Conservation (phyloP, 2,113 vertebrate genomes). For the Cheirogaleus medius region DNA sequence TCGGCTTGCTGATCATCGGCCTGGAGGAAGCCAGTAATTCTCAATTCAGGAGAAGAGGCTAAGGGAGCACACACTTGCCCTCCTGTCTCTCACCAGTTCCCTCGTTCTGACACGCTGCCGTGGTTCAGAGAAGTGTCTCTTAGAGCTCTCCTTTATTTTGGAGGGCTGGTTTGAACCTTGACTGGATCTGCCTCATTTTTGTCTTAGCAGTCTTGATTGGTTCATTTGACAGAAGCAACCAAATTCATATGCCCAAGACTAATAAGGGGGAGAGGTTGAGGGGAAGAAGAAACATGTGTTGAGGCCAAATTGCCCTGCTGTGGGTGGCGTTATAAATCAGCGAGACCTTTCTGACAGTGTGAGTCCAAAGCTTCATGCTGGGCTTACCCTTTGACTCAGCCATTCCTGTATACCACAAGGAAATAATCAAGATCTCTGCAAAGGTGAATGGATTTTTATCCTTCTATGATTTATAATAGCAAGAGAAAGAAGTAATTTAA, state of each 20-base stretch:
- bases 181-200: neutral
- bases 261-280: neutral
- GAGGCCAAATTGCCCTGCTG: neutral
- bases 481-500: neutral
- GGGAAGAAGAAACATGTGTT: neutral
- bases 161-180: neutral
- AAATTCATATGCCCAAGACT: neutral
- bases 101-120: neutral
- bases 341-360: neutral
- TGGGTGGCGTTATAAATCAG: neutral
- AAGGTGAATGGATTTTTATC: neutral
- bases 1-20: neutral
- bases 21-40: slow-evolving; percentile 36
- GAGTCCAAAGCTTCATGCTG: neutral
- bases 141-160: neutral
- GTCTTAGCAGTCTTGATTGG: neutral
- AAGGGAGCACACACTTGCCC: neutral
- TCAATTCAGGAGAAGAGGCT: slow-evolving; percentile 11
- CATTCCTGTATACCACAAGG: neutral
- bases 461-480: neutral
- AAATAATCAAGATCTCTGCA: neutral
- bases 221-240: neutral
- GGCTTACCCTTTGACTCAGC: neutral
- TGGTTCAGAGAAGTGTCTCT: neutral
- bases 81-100: neutral